Evolutionary conservation across 2,888 invertebrate species (phyloP).

Genomic region (Fabriciana adippe): DNA sequence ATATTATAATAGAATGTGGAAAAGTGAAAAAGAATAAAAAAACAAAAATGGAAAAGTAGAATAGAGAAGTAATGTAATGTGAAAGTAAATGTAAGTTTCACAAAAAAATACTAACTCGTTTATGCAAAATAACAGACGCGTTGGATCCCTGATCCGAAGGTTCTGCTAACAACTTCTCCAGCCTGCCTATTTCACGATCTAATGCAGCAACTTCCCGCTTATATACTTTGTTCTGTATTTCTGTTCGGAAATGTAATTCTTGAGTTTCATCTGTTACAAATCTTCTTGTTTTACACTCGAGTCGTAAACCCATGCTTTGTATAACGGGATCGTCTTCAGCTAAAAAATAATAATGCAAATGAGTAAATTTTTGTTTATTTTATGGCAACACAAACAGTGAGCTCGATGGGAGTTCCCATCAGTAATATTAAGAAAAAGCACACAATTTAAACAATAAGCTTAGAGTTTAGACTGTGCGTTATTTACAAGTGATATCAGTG

Average conservation of each 20-base stretch:
- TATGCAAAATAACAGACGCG: constrained; percentile 68
- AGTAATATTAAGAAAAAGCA: too few relatives aligned
- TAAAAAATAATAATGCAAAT: constrained; percentile 46
- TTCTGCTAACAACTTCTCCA: constrained; percentile 87
- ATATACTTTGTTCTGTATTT: constrained; percentile 95
- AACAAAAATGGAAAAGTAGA: background rate
- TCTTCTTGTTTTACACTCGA: constrained; percentile 93
- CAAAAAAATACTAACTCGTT: constrained; percentile 49
- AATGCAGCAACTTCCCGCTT: constrained; percentile 90
- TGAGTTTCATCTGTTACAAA: constrained; percentile 91
- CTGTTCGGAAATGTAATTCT: constrained; percentile 92
- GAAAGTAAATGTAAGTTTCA: background rate
- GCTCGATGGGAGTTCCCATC: too few relatives aligned
- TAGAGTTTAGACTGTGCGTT: too few relatives aligned
- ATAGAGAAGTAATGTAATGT: background rate
- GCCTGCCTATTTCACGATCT: constrained; percentile 88
- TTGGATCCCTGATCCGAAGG: constrained; percentile 82
- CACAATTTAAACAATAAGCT: too few relatives aligned
- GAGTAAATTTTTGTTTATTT: too few relatives aligned
- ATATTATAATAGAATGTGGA: too few relatives aligned
- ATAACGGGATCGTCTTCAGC: constrained; percentile 91
- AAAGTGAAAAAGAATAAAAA: too few relatives aligned
- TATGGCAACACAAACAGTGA: too few relatives aligned
- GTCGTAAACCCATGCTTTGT: constrained; percentile 92
- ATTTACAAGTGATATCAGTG: too few relatives aligned